phyloP scores from a whole-genome alignment of 2,888 invertebrate genomes.

The Micoletzkya japonica region DNA sequence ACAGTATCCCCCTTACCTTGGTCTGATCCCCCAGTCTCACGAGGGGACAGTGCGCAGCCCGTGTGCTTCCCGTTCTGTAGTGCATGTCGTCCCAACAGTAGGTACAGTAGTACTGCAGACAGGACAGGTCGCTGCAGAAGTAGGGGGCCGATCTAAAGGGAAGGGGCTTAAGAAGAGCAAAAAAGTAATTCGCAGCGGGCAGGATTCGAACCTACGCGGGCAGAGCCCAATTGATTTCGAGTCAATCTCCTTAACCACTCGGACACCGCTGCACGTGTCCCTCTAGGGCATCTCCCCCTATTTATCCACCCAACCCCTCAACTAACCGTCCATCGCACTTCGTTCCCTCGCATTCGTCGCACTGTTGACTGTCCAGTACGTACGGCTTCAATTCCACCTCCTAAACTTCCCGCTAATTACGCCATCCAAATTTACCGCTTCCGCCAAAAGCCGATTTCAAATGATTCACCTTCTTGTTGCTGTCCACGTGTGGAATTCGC shows the following conservation, averaged over 20 bases:
- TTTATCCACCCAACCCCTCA: not conserved
- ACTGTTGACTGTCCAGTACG: slow-evolving; percentile 98
- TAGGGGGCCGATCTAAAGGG: slow-evolving; percentile 83
- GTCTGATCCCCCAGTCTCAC: slow-evolving; percentile 28
- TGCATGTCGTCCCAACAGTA: slow-evolving; percentile 29
- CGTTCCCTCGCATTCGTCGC: slow-evolving; percentile 97
- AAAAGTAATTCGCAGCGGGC: slow-evolving; percentile 37
- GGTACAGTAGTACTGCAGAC: slow-evolving; percentile 94
- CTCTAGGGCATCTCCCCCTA: not conserved
- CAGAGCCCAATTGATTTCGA: slow-evolving; percentile 54
- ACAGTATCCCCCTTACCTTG: not conserved
- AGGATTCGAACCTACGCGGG: slow-evolving; percentile 53
- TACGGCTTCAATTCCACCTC: slow-evolving; percentile 90
- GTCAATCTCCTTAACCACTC: slow-evolving; percentile 54
- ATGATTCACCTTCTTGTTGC: slow-evolving; percentile 19
- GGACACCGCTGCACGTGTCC: slow-evolving; percentile 38
- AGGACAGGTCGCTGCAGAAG: slow-evolving; percentile 98
- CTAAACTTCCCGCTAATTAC: not conserved
- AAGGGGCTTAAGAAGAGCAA: too few species aligned
- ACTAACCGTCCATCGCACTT: slow-evolving; percentile 85
- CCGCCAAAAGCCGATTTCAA: not conserved
- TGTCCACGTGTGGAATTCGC: slow-evolving; percentile 76
- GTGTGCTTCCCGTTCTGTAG: not conserved
- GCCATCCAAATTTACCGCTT: not conserved
- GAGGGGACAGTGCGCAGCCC: slow-evolving; percentile 17